A percentile compares a stretch with the other conserved stretches of the same genome.
Evolutionary conservation across 2,797 vertebrate species (phyloP).

Genomic region (Lemur catta): DNA sequence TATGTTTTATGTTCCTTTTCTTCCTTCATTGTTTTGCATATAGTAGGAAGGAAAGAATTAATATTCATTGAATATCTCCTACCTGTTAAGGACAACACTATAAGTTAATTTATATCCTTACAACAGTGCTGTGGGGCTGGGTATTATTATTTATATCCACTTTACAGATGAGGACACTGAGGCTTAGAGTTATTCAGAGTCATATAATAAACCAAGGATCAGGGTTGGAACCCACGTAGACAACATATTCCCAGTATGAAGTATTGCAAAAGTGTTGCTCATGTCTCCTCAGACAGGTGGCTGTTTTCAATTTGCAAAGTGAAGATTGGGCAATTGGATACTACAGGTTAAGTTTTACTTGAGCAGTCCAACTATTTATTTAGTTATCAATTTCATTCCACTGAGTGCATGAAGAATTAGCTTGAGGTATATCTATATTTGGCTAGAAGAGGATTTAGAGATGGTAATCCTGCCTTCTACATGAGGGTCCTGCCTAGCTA

Average conservation of each 20-base stretch:
- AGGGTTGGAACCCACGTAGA: not conserved
- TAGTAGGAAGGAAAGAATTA: not conserved
- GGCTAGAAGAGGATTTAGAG: not conserved
- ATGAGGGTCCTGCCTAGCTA: not conserved
- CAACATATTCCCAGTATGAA: not conserved
- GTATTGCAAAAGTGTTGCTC: not conserved
- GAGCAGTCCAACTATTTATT: not conserved
- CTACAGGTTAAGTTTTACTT: slow-evolving; percentile 7
- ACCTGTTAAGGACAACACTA: not conserved
- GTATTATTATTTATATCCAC: not conserved
- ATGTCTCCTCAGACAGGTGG: not conserved
- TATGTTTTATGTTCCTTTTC: not conserved
- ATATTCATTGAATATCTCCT: not conserved
- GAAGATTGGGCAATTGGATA: not conserved
- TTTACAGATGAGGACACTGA: not conserved
- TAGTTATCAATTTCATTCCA: slow-evolving; percentile 1
- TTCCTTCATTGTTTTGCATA: not conserved
- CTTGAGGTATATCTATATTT: not conserved
- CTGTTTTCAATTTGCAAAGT: slow-evolving; percentile 21
- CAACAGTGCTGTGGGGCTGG: not conserved
- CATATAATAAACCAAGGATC: not conserved
- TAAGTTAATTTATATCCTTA: slow-evolving; percentile 2
- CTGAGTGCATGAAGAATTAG: not conserved
- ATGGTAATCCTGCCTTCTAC: not conserved
- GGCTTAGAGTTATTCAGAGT: not conserved